A percentile compares a stretch with the other conserved stretches of the same genome.
Conservation (phyloP, 1,140 invertebrate genomes). For the Kradibia gibbosae region DNA sequence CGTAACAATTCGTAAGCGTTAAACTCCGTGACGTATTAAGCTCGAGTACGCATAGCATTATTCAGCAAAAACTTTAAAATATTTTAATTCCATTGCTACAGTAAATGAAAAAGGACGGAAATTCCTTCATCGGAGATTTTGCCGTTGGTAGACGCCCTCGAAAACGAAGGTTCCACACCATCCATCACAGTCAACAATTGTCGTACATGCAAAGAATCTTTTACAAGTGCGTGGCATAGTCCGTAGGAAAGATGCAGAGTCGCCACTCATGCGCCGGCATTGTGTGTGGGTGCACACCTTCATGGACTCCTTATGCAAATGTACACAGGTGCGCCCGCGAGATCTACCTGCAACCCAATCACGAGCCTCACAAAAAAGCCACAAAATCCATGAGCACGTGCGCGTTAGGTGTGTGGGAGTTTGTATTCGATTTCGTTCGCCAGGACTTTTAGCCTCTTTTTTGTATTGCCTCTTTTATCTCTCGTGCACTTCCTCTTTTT, state of each 20-base stretch:
- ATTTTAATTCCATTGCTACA: neutral
- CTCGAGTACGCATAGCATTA: too few species aligned
- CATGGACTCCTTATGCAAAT: constrained; percentile 63
- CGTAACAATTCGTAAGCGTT: too few species aligned
- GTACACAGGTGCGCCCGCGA: constrained; percentile 57
- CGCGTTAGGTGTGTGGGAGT: constrained; percentile 40
- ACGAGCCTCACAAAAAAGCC: constrained; percentile 50
- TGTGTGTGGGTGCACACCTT: constrained; percentile 46
- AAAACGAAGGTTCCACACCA: neutral
- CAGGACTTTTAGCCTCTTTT: constrained; percentile 8
- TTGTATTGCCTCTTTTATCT: neutral
- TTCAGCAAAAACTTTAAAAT: neutral
- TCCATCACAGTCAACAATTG: constrained; percentile 14
- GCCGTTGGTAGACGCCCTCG: neutral
- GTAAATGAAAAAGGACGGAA: neutral
- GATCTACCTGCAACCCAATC: constrained; percentile 57
- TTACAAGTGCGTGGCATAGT: neutral
- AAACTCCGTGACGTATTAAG: too few species aligned
- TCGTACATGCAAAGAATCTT: neutral
- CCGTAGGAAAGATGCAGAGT: neutral
- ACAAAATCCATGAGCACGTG: constrained; percentile 53
- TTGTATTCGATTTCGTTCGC: constrained; percentile 1
- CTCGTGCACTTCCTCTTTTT: neutral
- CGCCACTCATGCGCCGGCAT: neutral
- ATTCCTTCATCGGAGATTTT: neutral